Percentiles rank a stretch among this genome's conserved stretches.
phyloP scores from a whole-genome alignment of 2,888 invertebrate species.

The Patella caerulea region DNA sequence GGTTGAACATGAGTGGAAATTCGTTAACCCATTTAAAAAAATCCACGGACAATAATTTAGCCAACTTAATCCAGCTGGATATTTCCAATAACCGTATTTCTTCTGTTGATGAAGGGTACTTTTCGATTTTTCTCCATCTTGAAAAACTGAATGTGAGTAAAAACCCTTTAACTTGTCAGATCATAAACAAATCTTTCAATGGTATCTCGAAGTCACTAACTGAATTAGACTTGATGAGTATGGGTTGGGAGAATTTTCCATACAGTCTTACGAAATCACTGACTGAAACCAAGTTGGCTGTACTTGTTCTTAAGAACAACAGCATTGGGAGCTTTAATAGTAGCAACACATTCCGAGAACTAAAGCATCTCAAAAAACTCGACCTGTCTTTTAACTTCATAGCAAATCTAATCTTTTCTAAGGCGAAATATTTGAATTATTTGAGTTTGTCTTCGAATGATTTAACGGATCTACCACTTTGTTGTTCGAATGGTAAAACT shows the following conservation, averaged over 20 bases:
- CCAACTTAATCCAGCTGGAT: not conserved
- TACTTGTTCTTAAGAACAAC: not conserved
- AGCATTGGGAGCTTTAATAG: not conserved
- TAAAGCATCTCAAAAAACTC: not conserved
- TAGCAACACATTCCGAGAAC: not conserved
- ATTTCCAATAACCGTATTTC: not conserved
- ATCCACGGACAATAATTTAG: not conserved
- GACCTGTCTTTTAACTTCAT: not conserved
- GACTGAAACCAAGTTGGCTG: not conserved
- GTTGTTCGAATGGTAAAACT: not conserved
- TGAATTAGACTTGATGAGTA: not conserved
- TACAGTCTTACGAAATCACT: not conserved
- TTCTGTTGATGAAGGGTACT: not conserved
- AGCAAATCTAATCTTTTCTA: not conserved
- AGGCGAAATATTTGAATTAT: not conserved
- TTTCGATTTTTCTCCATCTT: not conserved
- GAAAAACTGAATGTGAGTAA: not conserved
- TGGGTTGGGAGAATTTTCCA: not conserved
- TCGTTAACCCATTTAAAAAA: not conserved
- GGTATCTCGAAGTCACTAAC: not conserved
- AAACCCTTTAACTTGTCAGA: not conserved
- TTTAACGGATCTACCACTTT: not conserved
- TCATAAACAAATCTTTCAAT: not conserved
- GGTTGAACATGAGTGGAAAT: conserved; percentile 1
- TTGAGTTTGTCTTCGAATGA: not conserved